Evolutionary conservation across 2,888 invertebrate species (phyloP), one percentile per base, ranked within the genome.

Genomic region (Pseudococcus jackbeardsleyi): DNA sequence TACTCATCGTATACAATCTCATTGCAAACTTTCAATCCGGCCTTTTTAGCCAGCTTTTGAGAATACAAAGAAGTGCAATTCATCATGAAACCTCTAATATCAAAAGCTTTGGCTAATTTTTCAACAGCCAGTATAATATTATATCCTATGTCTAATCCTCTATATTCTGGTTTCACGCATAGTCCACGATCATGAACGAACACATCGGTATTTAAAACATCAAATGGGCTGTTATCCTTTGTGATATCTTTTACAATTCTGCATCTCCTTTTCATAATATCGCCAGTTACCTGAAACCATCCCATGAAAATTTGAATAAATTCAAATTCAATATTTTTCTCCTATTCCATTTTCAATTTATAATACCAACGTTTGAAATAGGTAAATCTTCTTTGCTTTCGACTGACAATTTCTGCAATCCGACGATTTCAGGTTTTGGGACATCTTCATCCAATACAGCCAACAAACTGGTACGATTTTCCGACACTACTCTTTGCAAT

Each of bases 401-500:
- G n/a, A 89, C 89, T 1, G 12, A 46, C 0, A 86, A 22, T 11
- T 86, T 86, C 33, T 88, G 88, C 17, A 68, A 42, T 8, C 89
- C 89, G 15, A 86, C 87, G 8, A 89, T 87, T 59, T 84, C 50
- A 3, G 77, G 68, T 17, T 59, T 48, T 12, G 86, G 88, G 68
- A 50, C 54, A 42, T 88, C 87, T n/a, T 85, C 88, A 85, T 89
- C 89, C 15, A 82, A 15, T n/a, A 89, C 59, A 7, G 89, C 89
- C 50, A 89, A 79, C 0, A 89, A 11, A 50, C 68, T 19, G 6
- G 15, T 0, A 50, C 48, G 12, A 12, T 50, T 12, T 15, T 50
- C 15, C 4, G 4, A 12, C 15, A 15, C 12, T 0, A 4, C 12
- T 11, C 15, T 9, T 50, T 50, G 48, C 48, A 15, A 11, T 12